Evolutionary conservation across 2,113 vertebrate species (phyloP), one percentile per base, ranked within the genome.

Genomic region (Agapornis roseicollis): DNA sequence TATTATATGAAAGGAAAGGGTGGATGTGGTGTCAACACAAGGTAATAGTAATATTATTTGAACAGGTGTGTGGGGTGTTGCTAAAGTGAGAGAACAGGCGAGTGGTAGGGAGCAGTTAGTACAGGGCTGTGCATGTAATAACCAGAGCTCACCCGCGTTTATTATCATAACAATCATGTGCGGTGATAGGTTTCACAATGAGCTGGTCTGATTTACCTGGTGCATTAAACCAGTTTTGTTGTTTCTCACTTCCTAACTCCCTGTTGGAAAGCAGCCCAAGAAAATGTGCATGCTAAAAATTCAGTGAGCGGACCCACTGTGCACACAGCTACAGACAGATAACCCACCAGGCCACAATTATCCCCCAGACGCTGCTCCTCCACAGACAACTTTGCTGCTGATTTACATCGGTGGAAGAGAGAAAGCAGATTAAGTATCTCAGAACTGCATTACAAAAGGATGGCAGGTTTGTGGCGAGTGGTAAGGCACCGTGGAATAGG

Each of bases 31-130:
- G 96, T 94, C 97, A 98, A 93, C 89, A 97, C 93, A 88, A 97
- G 96, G 88, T 90, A 97, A 97, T 96, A 95, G 93, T 93, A 96
- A 94, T 91, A 94, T 95, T 98, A 98, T 98, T 98, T 98, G 96
- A 98, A 98, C 98, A 99, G 98, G 98, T 98, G 98, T 98, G 98
- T 98, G 97, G 96, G 97, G 97, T 97, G 96, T 97, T 98, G 95
- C 97, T 97, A 95, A 96, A 97, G 97, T 83, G 89, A 96, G 94
- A 96, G 95, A 73, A 76, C 46, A 9, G 91, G 89, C 4, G n/a
- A 96, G 88, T 28, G 23, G 95, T 86, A 89, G 96, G 94, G 95
- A 97, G 97, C 96, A 96, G 94, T 94, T 90, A 93, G 87, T 80
- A 92, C 96, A 94, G 95, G 96, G 90, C 96, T 87, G 90, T 96